Conservation (phyloP, 2,113 vertebrate species). For the Stomatorhinus ivindoensis region DNA sequence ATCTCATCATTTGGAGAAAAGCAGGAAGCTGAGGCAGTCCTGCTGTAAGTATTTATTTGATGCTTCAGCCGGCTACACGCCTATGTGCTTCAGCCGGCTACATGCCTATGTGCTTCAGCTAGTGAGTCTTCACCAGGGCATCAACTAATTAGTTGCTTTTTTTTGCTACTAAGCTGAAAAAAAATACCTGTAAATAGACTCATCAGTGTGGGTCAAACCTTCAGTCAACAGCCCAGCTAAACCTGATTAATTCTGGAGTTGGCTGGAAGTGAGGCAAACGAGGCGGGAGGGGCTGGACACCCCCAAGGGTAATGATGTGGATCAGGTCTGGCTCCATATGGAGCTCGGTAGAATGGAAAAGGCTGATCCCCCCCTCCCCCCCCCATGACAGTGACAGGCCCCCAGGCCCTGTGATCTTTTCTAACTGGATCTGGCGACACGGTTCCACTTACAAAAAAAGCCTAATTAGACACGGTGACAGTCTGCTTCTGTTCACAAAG, state of each 20-base stretch:
- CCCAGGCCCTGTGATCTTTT: neutral
- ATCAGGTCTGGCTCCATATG: neutral
- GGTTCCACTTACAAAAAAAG: neutral
- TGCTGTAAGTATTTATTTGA: neutral
- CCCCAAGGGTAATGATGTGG: neutral
- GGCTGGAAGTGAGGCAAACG: neutral
- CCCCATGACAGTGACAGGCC: neutral
- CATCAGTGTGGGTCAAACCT: neutral
- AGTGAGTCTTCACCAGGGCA: neutral
- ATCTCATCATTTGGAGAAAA: neutral
- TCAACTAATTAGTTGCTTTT: neutral
- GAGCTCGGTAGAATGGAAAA: neutral
- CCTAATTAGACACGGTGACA: constrained; percentile 6
- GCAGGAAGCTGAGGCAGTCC: neutral
- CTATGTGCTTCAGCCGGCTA: neutral
- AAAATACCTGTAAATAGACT: neutral
- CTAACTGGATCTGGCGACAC: neutral
- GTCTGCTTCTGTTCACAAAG: neutral
- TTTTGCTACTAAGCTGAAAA: neutral
- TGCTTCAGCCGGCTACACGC: neutral
- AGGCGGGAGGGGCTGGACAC: neutral
- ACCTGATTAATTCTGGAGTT: neutral
- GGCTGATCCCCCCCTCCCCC: neutral
- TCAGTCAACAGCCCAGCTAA: neutral
- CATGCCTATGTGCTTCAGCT: neutral